A percentile compares a stretch with the other conserved stretches of the same genome.
Conservation (phyloP, 2,113 vertebrate genomes). For the Fregata magnificens region DNA sequence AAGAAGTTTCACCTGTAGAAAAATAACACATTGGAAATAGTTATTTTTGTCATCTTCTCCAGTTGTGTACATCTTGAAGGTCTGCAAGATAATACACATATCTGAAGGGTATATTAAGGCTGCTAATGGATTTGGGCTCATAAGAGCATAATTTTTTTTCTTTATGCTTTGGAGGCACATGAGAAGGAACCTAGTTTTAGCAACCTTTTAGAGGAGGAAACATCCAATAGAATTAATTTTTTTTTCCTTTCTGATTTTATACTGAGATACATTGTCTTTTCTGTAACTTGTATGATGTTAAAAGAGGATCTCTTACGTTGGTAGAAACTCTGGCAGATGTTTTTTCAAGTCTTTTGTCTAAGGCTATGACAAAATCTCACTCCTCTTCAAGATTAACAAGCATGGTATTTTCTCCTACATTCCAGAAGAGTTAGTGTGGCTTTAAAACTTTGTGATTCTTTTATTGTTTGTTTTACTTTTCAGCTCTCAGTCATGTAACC, state of each 20-base stretch:
- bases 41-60: not conserved
- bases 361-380: not conserved
- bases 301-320: not conserved
- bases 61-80: not conserved
- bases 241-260: not conserved
- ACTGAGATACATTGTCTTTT: not conserved
- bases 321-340: not conserved
- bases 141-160: not conserved
- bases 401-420: not conserved
- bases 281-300: not conserved
- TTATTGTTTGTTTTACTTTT: conserved; percentile 20
- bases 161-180: not conserved
- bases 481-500: not conserved
- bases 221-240: not conserved
- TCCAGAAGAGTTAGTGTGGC: not conserved
- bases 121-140: not conserved
- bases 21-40: not conserved
- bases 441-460: not conserved
- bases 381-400: not conserved
- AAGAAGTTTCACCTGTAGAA: not conserved
- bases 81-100: not conserved
- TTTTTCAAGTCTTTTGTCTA: not conserved
- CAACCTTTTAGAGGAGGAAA: not conserved
- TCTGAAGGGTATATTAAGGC: not conserved
- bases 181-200: not conserved